Evolutionary conservation across 1,140 invertebrate species (phyloP), one percentile per base, ranked within the genome.

Genomic region (Magallana angulata): DNA sequence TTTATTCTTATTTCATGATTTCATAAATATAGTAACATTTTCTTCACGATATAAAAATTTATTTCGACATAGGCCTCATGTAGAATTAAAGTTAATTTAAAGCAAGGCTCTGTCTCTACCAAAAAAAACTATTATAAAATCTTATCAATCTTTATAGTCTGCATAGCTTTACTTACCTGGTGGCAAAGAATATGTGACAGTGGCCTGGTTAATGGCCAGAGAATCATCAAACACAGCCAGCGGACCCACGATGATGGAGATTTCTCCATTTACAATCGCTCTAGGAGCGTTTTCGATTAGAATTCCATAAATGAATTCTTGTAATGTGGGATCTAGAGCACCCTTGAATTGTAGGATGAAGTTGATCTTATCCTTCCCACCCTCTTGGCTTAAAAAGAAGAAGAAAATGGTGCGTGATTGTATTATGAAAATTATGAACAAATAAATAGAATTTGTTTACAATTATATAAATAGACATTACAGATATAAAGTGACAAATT

Each of bases 201-300:
- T 89, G n/a, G 59, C 68, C 59, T 87, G 85, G 18, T 87, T 81
- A n/a, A 89, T 85, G 8, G 84, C 83, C 24, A 89, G 57, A 56
- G 85, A 86, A 14, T 76, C 82, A 14, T 89, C 85, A 68, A 85
- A 89, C 14, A 89, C 83, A 36, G 83, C 85, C 56, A 89, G 62
- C 1, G 76, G 76, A 36, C 88, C 88, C 56, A 89, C 85, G 5
- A 87, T 24, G 7, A 89, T 83, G 14, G 85, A 82, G 4, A 89
- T 89, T 60, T 89, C 84, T 3, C 88, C 88, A 82, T 87, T 83
- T 2, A 89, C 88, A 48, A 86, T 87, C 58, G 82, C 82, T 18
- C 88, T 62, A 2, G 88, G 85, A 36, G 88, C 88, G 59, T 85
- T 87, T 36, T 89, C 88, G 82, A 89, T 89, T 48, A 89, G 24